Conservation (phyloP, 2,113 vertebrate genomes). For the Strix aluco region DNA sequence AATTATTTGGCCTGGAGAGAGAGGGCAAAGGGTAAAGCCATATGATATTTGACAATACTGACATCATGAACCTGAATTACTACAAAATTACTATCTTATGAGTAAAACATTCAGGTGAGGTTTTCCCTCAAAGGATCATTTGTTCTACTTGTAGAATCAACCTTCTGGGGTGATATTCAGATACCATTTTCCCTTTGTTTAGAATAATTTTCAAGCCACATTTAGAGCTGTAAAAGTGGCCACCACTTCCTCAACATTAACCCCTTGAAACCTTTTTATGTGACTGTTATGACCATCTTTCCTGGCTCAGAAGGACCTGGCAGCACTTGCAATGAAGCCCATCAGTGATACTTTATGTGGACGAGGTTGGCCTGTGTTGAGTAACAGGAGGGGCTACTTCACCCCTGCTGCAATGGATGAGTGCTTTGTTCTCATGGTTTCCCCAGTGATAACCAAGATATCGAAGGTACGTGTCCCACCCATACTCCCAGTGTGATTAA, state of each 20-base stretch:
- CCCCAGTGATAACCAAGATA: neutral
- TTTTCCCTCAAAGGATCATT: slow-evolving; percentile 31
- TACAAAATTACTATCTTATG: slow-evolving; percentile 14
- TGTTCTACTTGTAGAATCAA: slow-evolving; percentile 13
- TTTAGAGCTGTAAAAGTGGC: neutral
- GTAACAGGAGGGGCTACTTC: neutral
- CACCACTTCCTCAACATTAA: neutral
- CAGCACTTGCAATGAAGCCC: neutral
- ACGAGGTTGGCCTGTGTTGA: neutral
- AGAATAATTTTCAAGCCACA: slow-evolving; percentile 14
- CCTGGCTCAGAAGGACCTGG: neutral
- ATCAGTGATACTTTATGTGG: neutral
- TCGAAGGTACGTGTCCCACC: neutral
- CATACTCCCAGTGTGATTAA: neutral
- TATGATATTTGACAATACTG: slow-evolving; percentile 35
- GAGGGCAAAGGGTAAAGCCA: slow-evolving; percentile 21
- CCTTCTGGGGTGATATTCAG: neutral
- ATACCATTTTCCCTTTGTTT: slow-evolving; percentile 7
- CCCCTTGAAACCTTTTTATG: neutral
- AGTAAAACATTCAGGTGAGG: slow-evolving; percentile 53
- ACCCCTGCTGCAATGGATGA: neutral
- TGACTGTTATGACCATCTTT: neutral
- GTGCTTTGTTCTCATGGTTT: neutral
- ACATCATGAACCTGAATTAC: slow-evolving; percentile 29
- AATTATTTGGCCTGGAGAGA: slow-evolving; percentile 29